Base-by-base conservation (phyloP, 1,140 invertebrate species). In the Callitettix versicolor region DNA sequence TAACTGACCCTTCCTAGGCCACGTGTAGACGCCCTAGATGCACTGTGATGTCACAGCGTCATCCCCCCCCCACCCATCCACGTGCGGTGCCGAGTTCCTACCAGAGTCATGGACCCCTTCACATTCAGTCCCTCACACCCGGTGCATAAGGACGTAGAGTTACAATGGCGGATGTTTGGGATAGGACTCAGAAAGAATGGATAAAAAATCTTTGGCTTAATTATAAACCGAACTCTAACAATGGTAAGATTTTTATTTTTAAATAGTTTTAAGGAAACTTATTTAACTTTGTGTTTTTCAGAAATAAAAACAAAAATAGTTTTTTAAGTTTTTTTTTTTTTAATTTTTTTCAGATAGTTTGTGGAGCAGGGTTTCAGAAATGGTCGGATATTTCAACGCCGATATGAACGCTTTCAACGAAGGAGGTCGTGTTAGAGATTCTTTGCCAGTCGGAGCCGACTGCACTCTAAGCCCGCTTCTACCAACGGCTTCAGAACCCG, bases 311-410 rank as follows among this genome's bases (percentile, higher is more conserved):
- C 44, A 50, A 50, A 56, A 44, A 40, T 44, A 36, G 51, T 12
- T 50, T 38, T 51, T 49, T 24, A 20, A 26, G 21, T 34, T 56
- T 50, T 47, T 50, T 52, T 43, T 49, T 33, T 42, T 50, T 47
- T 44, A 40, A 46, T 41, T 41, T 40, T 43, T 65, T 63, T 15
- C 63, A 68, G 67, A 67, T 53, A 63, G 49, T 34, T 58, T 69
- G 41, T 69, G 67, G 67, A 65, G 63, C 44, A 61, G 64, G 26
- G 67, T 68, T 24, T 67, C 66, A 20, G 67, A 69, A 50, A 69
- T 69, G 65, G 67, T 69, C 17, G 65, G 66, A 36, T 63, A 62
- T 40, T 64, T 67, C 58, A 63, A 62, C 51, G 57, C 60, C 6
- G 64, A 65, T 30, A 59, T 63, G 51, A 24, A 47, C n/a, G 44